Evolutionary conservation across 2,888 invertebrate genomes (phyloP), one percentile per base, ranked within the genome.

Genomic region (Esperia sulphurella): DNA sequence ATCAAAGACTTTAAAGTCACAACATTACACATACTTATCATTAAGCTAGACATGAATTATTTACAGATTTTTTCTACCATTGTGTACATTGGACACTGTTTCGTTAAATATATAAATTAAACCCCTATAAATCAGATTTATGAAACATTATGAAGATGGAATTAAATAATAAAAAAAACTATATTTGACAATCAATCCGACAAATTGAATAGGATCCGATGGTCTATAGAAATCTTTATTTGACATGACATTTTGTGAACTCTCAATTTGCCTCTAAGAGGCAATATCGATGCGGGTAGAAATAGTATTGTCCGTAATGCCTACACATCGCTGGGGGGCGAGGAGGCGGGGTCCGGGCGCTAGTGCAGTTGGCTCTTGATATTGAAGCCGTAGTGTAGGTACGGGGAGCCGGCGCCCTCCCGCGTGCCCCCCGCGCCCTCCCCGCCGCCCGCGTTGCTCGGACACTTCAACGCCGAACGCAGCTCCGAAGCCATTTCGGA

Each of bases 401-500:
- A 91, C 40, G 92, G 92, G n/a, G 92, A 92, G 49, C 91, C 91
- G 6, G 91, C 91, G 49, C 91, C 92, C 46, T 83, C 89, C 28
- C 84, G 74, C 14, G 79, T 61, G 30, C 77, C 82, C 5, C 80
- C 81, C 37, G 76, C 66, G 1, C 75, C 75, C 8, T 70, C 76
- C 4, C 75, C 73, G 35, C 77, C 71, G 13, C 84, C 83, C 8
- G 90, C 88, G 41, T 91, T 88, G 50, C 92, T 91, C 53, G 92
- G 91, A 66, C 93, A 94, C 72, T 93, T 92, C 65, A 94, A 78
- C 53, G 93, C 93, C 61, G 93, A 93, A 58, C 92, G 91, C 60
- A 94, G 88, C 79, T 95, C 94, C 52, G 92, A 91, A 53, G 93
- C 92, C 93, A 94, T 94, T 86, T 94, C 94, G 62, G 93, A 92